Conservation (phyloP, 2,797 vertebrate genomes). For the Tolypeutes matacus region DNA sequence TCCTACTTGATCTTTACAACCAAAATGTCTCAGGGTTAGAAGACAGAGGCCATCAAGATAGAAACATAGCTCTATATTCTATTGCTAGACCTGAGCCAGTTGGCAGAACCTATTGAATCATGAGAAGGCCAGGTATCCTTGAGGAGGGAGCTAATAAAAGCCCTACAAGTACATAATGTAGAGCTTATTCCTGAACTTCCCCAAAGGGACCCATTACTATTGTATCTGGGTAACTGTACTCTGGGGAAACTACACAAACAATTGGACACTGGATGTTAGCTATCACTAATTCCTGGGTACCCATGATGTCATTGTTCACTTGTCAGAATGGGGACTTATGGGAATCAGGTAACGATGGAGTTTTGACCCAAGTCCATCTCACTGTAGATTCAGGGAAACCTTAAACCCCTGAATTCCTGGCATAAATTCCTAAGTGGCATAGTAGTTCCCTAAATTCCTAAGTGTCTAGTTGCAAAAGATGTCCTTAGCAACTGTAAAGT, state of each 20-base stretch:
- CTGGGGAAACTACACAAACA: not conserved
- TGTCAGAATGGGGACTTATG: not conserved
- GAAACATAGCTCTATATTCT: not conserved
- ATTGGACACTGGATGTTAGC: not conserved
- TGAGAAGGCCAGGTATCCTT: not conserved
- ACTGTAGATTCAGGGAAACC: not conserved
- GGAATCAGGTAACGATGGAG: not conserved
- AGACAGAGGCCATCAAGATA: not conserved
- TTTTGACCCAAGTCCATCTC: constrained; percentile 18
- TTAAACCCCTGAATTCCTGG: not conserved
- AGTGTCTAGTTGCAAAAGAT: not conserved
- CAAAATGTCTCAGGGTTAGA: not conserved
- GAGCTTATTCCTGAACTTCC: not conserved
- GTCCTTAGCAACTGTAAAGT: not conserved
- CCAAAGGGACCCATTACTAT: not conserved
- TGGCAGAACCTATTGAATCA: not conserved
- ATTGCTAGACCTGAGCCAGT: not conserved
- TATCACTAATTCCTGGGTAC: not conserved
- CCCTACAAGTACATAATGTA: not conserved
- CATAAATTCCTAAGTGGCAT: too few species aligned
- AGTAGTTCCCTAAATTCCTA: not conserved
- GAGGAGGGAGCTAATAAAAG: not conserved
- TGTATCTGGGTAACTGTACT: not conserved
- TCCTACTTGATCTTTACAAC: not conserved
- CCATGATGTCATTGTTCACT: not conserved